These are phyloP conservation scores for Dioctria linearis DNA, from an alignment of 2,888 invertebrate genomes.

Conservation along the genomic window DNA sequence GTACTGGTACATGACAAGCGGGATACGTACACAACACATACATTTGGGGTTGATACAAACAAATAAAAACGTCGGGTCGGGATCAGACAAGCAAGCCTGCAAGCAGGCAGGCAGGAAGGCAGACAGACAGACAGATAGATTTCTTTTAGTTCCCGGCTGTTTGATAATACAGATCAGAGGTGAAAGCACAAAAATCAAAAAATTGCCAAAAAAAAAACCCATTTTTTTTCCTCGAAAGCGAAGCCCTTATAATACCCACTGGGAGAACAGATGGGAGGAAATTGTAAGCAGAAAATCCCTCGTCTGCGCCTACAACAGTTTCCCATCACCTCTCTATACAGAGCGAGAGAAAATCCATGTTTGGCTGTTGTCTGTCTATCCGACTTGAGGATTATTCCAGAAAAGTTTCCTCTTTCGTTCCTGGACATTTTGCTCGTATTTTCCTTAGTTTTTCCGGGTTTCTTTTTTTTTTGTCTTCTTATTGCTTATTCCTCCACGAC, in stretches of 20 bases:
- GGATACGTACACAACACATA: conserved; percentile 39
- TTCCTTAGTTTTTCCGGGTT: conserved; percentile 1
- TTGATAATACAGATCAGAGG: conserved; percentile 33
- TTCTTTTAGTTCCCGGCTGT: conserved; percentile 21
- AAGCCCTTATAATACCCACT: conserved; percentile 21
- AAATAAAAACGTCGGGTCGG: conserved; percentile 17
- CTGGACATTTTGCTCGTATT: conserved; percentile 1
- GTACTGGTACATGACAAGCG: neutral
- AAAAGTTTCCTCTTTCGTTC: conserved; percentile 33
- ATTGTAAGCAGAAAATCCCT: conserved; percentile 32
- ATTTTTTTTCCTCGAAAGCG: conserved; percentile 9
- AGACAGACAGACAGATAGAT: conserved; percentile 39
- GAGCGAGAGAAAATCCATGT: neutral
- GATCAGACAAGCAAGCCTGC: conserved; percentile 1
- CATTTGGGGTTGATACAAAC: neutral
- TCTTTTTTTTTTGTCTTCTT: neutral
- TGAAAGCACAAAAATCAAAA: conserved; percentile 49
- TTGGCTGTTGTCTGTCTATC: conserved; percentile 40
- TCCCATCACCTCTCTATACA: neutral
- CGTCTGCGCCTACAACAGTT: neutral
- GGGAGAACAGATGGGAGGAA: neutral
- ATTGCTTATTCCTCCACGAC: conserved; percentile 28
- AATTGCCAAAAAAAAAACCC: conserved; percentile 45
- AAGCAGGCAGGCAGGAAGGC: conserved; percentile 10
- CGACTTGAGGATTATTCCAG: conserved; percentile 43